Base-by-base conservation (phyloP, 2,888 invertebrate genomes). In the Ceraclea dissimilis region DNA sequence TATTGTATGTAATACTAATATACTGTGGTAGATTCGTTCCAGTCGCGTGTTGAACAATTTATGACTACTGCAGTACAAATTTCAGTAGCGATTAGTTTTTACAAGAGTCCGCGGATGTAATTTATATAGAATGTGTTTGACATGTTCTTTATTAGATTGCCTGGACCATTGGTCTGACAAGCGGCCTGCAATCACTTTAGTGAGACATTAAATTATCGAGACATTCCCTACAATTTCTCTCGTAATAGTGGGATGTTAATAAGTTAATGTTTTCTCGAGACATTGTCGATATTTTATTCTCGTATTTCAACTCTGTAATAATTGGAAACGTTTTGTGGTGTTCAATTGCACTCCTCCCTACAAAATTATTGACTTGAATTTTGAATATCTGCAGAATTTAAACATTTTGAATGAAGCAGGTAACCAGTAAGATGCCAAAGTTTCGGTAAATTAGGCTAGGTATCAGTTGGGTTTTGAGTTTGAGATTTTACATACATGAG, bases 41-140 rank as follows among this genome's bases (percentile, higher is more conserved):
- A 26, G 26, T 26, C 26, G 26, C 26, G 26, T 26, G 26, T 16
- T 8, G 44, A 49, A 22, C 50, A 54, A 52, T 56, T 56, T 44
- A 56, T 52, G 56, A 31, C 20, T 47, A 39, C 39, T 39, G 39
- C 39, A 39, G 16, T 39, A 43, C 43, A 52, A 48, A 56, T 52
- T 49, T 52, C 52, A 31, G 49, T 52, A 49, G 44, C 58, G 55
- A 58, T 58, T 58, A 58, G 58, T 46, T 52, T 52, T 49, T 46
- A 52, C 58, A 52, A 44, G 47, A 52, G 39, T 20, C 13, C 50
- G 44, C 31, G 13, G 50, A 33, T 44, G 34, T 46, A 53, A 54
- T 53, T 57, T 54, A 57, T 57, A 31, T 50, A 22, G 49, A 48
- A 39, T 57, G 33, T 39, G 51, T 53, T 49, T 53, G 56, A 56